Evolutionary conservation across 2,888 invertebrate genomes (phyloP).

Genomic region (Coelopa pilipes): DNA sequence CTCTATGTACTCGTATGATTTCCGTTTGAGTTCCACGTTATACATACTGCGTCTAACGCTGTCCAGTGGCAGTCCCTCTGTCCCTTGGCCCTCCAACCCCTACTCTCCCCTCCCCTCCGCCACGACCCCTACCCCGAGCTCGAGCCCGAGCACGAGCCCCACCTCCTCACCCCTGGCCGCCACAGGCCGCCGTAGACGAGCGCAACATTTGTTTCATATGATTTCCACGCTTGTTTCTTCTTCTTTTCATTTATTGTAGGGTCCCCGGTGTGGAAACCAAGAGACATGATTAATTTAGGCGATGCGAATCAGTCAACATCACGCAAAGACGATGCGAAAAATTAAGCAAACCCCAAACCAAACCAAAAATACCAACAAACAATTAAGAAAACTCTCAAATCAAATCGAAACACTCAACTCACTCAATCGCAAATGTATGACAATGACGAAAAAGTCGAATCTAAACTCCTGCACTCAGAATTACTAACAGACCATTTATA

Average conservation of each 20-base stretch:
- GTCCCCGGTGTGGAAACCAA: conserved; percentile 98
- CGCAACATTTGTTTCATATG: conserved; percentile 21
- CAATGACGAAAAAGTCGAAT: conserved; percentile 38
- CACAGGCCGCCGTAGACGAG: background rate
- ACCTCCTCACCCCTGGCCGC: background rate
- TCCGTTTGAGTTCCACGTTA: background rate
- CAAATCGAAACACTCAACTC: background rate
- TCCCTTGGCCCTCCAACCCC: background rate
- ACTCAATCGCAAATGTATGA: conserved; percentile 22
- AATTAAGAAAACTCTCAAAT: too few species aligned
- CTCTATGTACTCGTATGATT: too few species aligned
- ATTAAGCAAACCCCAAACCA: conserved; percentile 55
- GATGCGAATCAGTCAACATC: conserved; percentile 68
- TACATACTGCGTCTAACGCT: background rate
- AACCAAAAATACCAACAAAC: conserved; percentile 42
- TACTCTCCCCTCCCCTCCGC: background rate
- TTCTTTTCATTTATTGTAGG: conserved; percentile 78
- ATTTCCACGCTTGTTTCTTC: conserved; percentile 67
- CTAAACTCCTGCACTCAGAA: conserved; percentile 32
- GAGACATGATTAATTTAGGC: conserved; percentile 80
- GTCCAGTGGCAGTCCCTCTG: background rate
- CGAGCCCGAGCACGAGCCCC: background rate
- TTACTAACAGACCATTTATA: background rate
- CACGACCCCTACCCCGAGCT: background rate
- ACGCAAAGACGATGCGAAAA: conserved; percentile 69